Evolutionary conservation across 2,113 vertebrate genomes (phyloP), one percentile per base, ranked within the genome.

Genomic region (Limnothrissa miodon): DNA sequence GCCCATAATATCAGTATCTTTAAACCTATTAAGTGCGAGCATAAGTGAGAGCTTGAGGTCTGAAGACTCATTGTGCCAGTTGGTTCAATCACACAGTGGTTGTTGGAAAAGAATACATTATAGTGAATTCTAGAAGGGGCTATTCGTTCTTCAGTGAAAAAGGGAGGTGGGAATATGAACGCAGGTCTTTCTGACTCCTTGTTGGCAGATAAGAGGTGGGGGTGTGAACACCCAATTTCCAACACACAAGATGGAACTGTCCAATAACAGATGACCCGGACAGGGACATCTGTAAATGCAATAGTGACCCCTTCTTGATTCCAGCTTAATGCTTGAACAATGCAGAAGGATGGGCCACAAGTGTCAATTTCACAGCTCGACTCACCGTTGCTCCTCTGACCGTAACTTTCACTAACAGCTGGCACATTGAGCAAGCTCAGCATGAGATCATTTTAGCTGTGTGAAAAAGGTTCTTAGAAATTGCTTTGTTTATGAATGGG

Each of bases 301-400:
- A 81, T 87, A 78, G 53, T 92, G 91, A 92, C 92, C 91, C 88
- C 86, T 91, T 70, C 39, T 44, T 93, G 91, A 93, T 91, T 92
- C 90, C 78, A 25, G 83, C 83, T 88, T 90, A 89, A 90, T 13
- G 87, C 87, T 82, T 19, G 36, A 83, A 87, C 88, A 85, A 89
- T 87, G 85, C 82, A 86, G 89, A 91, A 88, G 85, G 86, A 92
- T 93, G 88, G 90, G 53, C 85, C 87, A 89, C 91, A 85, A 89
- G 87, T 86, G 33, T 15, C 33, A 17, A 11, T 13, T 33, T 39
- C 33, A 39, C 66, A 17, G 15, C 36, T 11, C 10, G 29, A 74
- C 33, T 74, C 66, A 62, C n/a, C 15, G 1, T 1, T 36, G 11
- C 33, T 74, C 29, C 29, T 1, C 17, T 36, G 25, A 4, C 66